Percentiles rank a stretch among this genome's conserved stretches.
Evolutionary conservation across 2,888 invertebrate genomes (phyloP).

Genomic region (Macrosiphum euphorbiae): DNA sequence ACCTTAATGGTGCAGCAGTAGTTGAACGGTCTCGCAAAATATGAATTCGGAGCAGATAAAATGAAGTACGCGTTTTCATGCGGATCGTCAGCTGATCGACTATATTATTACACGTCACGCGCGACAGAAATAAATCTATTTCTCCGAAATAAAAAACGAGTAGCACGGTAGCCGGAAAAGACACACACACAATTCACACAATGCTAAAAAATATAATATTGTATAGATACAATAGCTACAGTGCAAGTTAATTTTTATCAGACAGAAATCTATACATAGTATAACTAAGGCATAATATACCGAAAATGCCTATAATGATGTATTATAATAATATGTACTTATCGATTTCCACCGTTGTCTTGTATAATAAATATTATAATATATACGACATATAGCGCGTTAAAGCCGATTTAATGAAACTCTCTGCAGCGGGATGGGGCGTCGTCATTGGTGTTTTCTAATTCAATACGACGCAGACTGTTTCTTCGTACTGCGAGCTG

Average conservation of each 20-base stretch:
- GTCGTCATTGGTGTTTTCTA: neutral
- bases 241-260: neutral
- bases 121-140: conserved; percentile 10
- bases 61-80: conserved; percentile 13
- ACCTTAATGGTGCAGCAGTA: conserved; percentile 13
- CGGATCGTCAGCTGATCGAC: neutral
- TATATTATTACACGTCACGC: conserved; percentile 3
- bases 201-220: neutral
- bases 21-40: conserved; percentile 26
- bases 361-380: no score
- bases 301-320: neutral
- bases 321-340: neutral
- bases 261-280: neutral
- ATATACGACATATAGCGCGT: no score
- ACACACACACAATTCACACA: neutral
- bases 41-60: conserved; percentile 43
- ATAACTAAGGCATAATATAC: neutral
- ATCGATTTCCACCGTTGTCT: neutral
- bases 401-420: neutral
- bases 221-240: neutral
- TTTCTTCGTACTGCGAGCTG: neutral
- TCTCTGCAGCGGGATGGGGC: no score
- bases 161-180: neutral
- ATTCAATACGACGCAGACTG: neutral
- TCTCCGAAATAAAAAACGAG: conserved; percentile 45